Evolutionary conservation across 2,797 vertebrate genomes (phyloP), one percentile per base, ranked within the genome.

Genomic region (Pipistrellus kuhlii): DNA sequence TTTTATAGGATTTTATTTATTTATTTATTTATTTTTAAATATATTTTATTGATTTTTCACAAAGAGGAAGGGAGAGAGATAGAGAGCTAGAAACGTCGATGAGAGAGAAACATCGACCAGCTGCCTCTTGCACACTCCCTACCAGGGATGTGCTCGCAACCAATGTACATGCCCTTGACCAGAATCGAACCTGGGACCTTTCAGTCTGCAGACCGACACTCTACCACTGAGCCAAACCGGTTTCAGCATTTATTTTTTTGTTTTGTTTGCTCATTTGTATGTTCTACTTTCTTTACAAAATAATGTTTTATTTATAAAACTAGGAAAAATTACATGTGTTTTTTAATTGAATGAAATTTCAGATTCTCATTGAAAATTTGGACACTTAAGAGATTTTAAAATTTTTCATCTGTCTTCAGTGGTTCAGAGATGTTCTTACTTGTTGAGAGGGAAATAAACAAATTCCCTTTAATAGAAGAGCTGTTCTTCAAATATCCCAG

Each of bases 211-310:
- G 38, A 41, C 38, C 38, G 38, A 41, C 38, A 7, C 38, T 38
- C 38, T 41, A 41, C 38, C 38, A 41, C 38, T 41, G 38, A 41
- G 6, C 38, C 38, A 41, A 41, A 41, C 38, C 38, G 38, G 38
- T 41, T 41, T 41, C 38, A 6, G 38, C 6, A 41, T 41, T 41
- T 41, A 41, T 41, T 41, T 6, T 41, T 41, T 38, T 38, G 5
- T 93, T 73, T 76, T 80, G 23, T 77, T 87, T 81, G 46, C 48
- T 88, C 35, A 76, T 90, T 78, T 88, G 62, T 71, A 82, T 83
- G 27, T 71, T 78, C 27, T 94, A 55, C 23, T 82, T 85, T 87
- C 72, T 64, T 87, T 53, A 78, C 20, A 88, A 92, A 59, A 59
- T 64, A 55, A 55, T 14, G 12, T 53, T 94, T 80, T 77, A 83